A percentile compares a stretch with the other conserved stretches of the same genome.
phyloP scores from a whole-genome alignment of 2,113 vertebrate genomes.

The Hemiscyllium ocellatum region DNA sequence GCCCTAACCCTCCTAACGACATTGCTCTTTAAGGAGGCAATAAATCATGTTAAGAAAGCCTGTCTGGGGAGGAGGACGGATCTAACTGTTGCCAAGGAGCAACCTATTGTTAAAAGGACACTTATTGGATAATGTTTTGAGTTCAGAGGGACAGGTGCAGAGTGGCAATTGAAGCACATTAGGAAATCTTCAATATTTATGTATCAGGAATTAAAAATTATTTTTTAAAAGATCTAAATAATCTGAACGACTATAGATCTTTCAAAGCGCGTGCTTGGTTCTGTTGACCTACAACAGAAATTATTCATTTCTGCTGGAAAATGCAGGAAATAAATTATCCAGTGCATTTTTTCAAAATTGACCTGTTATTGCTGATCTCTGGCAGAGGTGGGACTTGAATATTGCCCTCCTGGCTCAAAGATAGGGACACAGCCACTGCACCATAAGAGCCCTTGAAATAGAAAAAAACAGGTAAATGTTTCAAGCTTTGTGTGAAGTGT shows the following conservation, averaged over 20 bases:
- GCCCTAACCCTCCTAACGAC: background rate
- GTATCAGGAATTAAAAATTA: background rate
- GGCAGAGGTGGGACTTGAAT: too few relatives aligned
- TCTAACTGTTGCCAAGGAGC: background rate
- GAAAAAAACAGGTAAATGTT: background rate
- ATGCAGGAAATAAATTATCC: background rate
- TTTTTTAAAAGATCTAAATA: background rate
- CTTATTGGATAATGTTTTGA: background rate
- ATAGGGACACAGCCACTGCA: too few relatives aligned
- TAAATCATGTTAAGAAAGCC: conserved; percentile 5
- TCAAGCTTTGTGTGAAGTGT: background rate
- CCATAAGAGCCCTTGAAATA: background rate
- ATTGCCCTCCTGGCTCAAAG: too few relatives aligned
- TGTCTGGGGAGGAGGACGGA: background rate
- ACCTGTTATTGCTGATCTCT: too few relatives aligned
- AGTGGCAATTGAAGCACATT: background rate
- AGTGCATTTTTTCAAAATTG: background rate
- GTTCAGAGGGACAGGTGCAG: background rate
- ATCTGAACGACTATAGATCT: background rate
- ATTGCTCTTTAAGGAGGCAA: conserved; percentile 15
- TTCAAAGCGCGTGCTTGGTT: background rate
- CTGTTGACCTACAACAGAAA: background rate
- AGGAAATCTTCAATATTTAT: background rate
- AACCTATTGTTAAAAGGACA: background rate
- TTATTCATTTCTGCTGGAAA: background rate